Base-by-base conservation (phyloP, 2,888 invertebrate species). In the Onthophagus sagittarius region DNA sequence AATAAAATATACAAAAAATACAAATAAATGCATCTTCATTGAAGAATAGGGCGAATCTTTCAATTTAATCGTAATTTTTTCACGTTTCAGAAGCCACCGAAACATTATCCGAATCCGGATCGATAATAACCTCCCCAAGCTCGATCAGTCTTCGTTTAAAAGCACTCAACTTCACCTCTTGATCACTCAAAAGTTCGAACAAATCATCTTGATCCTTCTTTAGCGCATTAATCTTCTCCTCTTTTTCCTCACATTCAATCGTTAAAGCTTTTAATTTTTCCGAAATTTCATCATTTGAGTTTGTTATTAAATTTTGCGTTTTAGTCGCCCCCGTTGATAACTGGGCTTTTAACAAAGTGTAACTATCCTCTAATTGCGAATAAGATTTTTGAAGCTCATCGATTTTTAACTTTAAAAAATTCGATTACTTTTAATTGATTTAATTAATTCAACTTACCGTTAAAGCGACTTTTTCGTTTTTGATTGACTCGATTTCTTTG, bases 121-220 rank as follows among this genome's bases (percentile, higher is more conserved):
- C 81, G 53, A 83, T 83, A 13, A 84, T 78, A 33, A 79, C 79
- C 73, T 85, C 84, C 0, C 85, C 86, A 70, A 86, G 77, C 73
- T 85, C 84, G 72, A 82, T 79, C 76, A 86, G 78, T 73, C 83
- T 79, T 71, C 80, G 81, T 75, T 84, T 86, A 74, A 84, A 83
- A 71, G 78, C 73, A 77, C 82, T 81, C 76, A 83, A 77, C 79
- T 82, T 84, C 5, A 78, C 72, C 79, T 92, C 98, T 88, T 98
- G 97, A 84, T 98, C 96, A 0, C 95, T 93, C 62, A 99, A 87
- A 74, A 99, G 86, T 81, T 95, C 93, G 73, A 99, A 85, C 76
- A 99, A 86, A 85, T 98, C 97, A 79, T 99, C 98, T 84, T 98
- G 98, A 81, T 99, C 98, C 82, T 92, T 94, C 81, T 89, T 91